These are phyloP conservation scores for Buceros bicornis DNA, from an alignment of 2,797 vertebrate genomes.

Conservation along the genomic window DNA sequence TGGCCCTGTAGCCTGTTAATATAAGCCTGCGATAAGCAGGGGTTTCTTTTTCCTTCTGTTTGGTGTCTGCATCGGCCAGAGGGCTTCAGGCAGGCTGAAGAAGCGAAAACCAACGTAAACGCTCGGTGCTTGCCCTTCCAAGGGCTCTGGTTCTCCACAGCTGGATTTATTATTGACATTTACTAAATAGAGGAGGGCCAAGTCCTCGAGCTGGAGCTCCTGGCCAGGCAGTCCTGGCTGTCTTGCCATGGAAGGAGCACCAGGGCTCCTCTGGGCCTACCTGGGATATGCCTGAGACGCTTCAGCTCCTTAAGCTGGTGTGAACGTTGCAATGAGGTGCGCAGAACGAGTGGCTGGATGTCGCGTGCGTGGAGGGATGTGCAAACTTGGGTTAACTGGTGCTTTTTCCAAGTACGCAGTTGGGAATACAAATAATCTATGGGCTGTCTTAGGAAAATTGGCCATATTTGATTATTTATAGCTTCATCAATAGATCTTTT, in stretches of 20 bases:
- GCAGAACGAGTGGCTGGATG: background rate
- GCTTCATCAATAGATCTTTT: conserved; percentile 6
- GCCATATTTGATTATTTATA: conserved; percentile 22
- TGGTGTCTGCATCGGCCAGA: background rate
- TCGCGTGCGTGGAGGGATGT: background rate
- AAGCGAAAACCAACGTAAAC: rapidly evolving
- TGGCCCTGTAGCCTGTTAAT: rapidly evolving
- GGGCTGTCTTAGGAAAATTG: background rate
- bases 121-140: background rate
- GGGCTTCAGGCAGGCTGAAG: background rate
- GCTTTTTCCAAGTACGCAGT: background rate
- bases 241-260: background rate
- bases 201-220: background rate
- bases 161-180: background rate
- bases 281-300: background rate
- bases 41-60: background rate
- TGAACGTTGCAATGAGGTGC: background rate
- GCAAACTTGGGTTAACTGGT: background rate
- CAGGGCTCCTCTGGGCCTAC: background rate
- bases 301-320: background rate
- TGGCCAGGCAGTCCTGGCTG: background rate
- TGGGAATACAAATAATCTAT: background rate
- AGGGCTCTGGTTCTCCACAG: background rate
- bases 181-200: rapidly evolving
- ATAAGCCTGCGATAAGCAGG: rapidly evolving